Percentiles rank a stretch among this genome's conserved stretches.
Evolutionary conservation across 1,140 invertebrate genomes (phyloP).

Genomic region (Cotesia vestalis): DNA sequence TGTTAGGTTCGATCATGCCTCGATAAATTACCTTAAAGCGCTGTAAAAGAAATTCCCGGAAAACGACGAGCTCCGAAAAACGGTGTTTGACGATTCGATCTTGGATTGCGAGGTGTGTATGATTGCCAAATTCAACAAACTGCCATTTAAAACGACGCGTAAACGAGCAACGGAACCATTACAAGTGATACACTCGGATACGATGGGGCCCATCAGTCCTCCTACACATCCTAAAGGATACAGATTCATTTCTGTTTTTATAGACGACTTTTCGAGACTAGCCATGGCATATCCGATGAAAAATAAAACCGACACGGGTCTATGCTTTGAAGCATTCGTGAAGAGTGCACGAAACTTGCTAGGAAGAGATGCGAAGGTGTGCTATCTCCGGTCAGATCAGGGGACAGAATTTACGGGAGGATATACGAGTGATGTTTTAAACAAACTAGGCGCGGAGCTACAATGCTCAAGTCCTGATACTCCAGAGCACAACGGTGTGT

Average conservation of each 20-base stretch:
- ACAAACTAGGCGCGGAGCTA: slow-evolving; percentile 22
- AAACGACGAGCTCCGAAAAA: slow-evolving; percentile 17
- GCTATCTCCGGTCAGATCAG: slow-evolving; percentile 29
- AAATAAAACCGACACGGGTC: slow-evolving; percentile 24
- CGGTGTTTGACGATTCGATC: slow-evolving; percentile 4
- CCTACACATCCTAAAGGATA: slow-evolving; percentile 32
- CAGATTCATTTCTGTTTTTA: slow-evolving; percentile 27
- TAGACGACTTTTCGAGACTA: slow-evolving; percentile 30
- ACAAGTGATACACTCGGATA: slow-evolving; percentile 28
- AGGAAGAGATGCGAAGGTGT: slow-evolving; percentile 33
- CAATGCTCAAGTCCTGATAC: slow-evolving; percentile 25
- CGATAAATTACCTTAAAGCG: slow-evolving; percentile 28
- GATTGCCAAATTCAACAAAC: slow-evolving; percentile 31
- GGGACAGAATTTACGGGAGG: slow-evolving; percentile 31
- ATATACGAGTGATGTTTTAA: slow-evolving; percentile 29
- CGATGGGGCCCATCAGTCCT: slow-evolving; percentile 32
- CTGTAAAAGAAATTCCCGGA: slow-evolving; percentile 19
- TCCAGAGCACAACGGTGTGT: slow-evolving; percentile 25
- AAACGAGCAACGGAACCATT: slow-evolving; percentile 32
- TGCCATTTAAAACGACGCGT: slow-evolving; percentile 22
- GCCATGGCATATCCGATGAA: slow-evolving; percentile 33
- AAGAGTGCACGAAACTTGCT: slow-evolving; percentile 28
- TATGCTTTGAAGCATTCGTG: slow-evolving; percentile 28
- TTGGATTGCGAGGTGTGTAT: slow-evolving; percentile 27
- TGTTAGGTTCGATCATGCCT: slow-evolving; percentile 30